Conservation (phyloP, 2,113 vertebrate species). For the Halichoerus grypus region DNA sequence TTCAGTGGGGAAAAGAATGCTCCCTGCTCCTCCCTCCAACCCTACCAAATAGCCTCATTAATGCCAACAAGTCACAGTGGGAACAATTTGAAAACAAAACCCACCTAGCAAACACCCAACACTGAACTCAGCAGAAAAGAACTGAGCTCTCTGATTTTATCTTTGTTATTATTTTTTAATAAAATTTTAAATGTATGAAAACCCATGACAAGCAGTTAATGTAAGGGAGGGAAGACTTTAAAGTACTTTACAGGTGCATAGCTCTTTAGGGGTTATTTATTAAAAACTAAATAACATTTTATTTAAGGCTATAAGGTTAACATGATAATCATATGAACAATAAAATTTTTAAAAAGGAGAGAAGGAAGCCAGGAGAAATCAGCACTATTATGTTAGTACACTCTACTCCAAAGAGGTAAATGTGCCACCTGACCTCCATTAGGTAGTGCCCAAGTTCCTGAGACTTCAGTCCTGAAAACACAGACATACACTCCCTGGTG, state of each 20-base stretch:
- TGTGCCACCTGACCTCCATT: not conserved
- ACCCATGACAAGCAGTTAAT: not conserved
- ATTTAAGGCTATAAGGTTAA: constrained; percentile 15
- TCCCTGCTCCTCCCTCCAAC: not conserved
- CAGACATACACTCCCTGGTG: not conserved
- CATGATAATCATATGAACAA: not conserved
- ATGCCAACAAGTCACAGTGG: constrained; percentile 69
- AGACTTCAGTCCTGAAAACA: constrained; percentile 27
- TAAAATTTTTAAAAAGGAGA: not conserved
- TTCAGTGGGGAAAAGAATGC: constrained; percentile 8
- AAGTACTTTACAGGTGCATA: not conserved
- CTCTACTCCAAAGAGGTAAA: not conserved
- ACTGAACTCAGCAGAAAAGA: constrained; percentile 47
- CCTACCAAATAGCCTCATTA: constrained; percentile 43
- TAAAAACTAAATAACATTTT: constrained; percentile 57
- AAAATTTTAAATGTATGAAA: constrained; percentile 46
- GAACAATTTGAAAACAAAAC: constrained; percentile 69
- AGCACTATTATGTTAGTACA: not conserved
- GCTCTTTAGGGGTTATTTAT: constrained; percentile 14
- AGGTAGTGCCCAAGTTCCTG: not conserved
- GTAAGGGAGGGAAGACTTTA: not conserved
- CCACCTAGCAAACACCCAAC: constrained; percentile 29
- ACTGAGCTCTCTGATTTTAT: constrained; percentile 20
- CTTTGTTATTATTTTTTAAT: constrained; percentile 46
- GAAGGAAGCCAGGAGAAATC: not conserved